These are phyloP conservation scores for Arbacia lixula DNA, from an alignment of 53 echinoderm and acorn worm genomes.

Conservation along the genomic window DNA sequence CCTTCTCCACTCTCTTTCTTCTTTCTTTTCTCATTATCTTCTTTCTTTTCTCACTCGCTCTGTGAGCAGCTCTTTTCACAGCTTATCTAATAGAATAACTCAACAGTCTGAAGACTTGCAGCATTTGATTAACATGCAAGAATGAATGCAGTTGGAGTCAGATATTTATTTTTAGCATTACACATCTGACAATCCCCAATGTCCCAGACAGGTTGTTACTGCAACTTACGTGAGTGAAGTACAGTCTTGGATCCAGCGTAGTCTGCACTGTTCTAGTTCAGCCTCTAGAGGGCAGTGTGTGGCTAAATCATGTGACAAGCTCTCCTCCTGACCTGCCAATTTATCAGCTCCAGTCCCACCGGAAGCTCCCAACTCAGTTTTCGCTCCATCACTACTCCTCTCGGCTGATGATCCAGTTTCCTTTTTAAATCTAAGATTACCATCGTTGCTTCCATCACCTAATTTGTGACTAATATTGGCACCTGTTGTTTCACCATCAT, in stretches of 20 bases:
- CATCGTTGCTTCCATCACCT: too few species aligned
- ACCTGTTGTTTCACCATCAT: too few species aligned
- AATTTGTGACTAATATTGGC: too few species aligned
- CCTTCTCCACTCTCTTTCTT: too few species aligned
- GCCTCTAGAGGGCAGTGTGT: constrained; percentile 25
- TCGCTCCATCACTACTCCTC: neutral
- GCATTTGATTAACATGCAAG: neutral
- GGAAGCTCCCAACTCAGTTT: neutral
- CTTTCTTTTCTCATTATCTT: too few species aligned
- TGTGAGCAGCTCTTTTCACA: too few species aligned
- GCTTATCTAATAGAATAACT: too few species aligned
- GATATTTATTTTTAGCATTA: neutral
- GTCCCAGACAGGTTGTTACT: too few species aligned
- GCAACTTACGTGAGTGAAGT: constrained; percentile 76
- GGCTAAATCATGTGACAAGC: neutral
- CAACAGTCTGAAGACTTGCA: too few species aligned
- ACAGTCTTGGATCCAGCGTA: constrained; percentile 78
- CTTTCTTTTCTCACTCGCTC: too few species aligned
- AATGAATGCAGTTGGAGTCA: neutral
- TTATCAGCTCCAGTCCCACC: neutral
- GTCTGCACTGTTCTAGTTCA: constrained; percentile 61
- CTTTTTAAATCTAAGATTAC: too few species aligned
- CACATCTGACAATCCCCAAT: too few species aligned
- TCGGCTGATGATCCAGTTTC: neutral
- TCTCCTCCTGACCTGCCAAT: neutral